Percentiles rank a stretch among this genome's conserved stretches.
Evolutionary conservation across 1,140 invertebrate species (phyloP).

Genomic region (Drosophila pectinifera): DNA sequence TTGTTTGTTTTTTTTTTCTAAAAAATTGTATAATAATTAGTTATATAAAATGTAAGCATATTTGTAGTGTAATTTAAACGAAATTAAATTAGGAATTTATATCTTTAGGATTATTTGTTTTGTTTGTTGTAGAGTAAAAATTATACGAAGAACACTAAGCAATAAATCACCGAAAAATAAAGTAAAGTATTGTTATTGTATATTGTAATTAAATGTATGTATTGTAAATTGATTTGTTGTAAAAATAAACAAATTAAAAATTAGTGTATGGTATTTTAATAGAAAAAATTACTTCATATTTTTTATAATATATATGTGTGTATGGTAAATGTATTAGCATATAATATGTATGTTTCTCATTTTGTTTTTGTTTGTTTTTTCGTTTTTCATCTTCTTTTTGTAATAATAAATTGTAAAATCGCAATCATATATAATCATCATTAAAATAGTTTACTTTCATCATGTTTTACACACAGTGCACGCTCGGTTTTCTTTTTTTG

Average conservation of each 20-base stretch:
- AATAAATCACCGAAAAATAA: slow-evolving; percentile 82
- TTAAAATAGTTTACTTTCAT: slow-evolving; percentile 73
- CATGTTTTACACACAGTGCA: slow-evolving; percentile 62
- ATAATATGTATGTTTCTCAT: slow-evolving; percentile 66
- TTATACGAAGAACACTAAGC: slow-evolving; percentile 77
- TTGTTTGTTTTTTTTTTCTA: slow-evolving; percentile 65
- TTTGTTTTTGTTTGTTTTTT: slow-evolving; percentile 38
- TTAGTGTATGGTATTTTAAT: slow-evolving; percentile 77
- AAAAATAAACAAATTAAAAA: slow-evolving; percentile 82
- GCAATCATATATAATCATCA: slow-evolving; percentile 71
- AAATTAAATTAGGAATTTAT: slow-evolving; percentile 83
- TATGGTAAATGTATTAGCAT: slow-evolving; percentile 78
- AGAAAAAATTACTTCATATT: slow-evolving; percentile 77
- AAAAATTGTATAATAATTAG: slow-evolving; percentile 73
- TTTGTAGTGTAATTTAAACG: slow-evolving; percentile 78
- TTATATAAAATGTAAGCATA: slow-evolving; percentile 82
- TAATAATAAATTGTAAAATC: slow-evolving; percentile 82
- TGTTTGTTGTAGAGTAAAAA: slow-evolving; percentile 69
- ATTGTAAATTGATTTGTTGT: slow-evolving; percentile 57
- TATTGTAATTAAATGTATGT: slow-evolving; percentile 59
- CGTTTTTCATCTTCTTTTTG: slow-evolving; percentile 50
- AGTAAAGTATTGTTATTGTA: slow-evolving; percentile 74
- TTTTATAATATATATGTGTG: slow-evolving; percentile 71
- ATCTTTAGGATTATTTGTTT: slow-evolving; percentile 75
- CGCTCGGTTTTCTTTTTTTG: slow-evolving; percentile 26